A percentile compares a stretch with the other conserved stretches of the same genome.
phyloP scores from a whole-genome alignment of 2,113 vertebrate genomes.

The Oenanthe oenanthe region DNA sequence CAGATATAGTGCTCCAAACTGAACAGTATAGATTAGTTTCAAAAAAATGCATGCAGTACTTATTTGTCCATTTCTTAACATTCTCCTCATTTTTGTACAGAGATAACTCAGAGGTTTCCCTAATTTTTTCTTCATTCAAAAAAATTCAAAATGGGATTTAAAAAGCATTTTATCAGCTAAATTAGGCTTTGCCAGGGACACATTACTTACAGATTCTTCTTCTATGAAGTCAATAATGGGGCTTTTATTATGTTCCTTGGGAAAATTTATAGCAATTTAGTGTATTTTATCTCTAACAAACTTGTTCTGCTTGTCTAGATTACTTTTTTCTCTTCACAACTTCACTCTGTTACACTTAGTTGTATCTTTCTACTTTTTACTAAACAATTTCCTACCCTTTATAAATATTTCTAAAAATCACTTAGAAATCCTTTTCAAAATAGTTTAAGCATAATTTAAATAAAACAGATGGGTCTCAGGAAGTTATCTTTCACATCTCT shows the following conservation, averaged over 20 bases:
- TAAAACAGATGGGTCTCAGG: neutral
- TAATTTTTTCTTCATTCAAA: neutral
- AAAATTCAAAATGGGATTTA: neutral
- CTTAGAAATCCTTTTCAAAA: neutral
- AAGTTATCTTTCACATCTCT: neutral
- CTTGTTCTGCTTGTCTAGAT: neutral
- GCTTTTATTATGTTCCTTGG: neutral
- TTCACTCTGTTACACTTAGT: neutral
- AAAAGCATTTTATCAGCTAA: neutral
- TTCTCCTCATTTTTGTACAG: neutral
- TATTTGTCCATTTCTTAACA: neutral
- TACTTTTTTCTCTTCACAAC: neutral
- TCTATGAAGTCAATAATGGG: neutral
- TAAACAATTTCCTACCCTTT: neutral
- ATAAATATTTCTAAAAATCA: neutral
- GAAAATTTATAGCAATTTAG: neutral
- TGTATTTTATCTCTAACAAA: neutral
- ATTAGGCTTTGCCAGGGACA: neutral
- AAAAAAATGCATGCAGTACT: neutral
- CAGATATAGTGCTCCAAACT: neutral
- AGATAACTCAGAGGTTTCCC: neutral
- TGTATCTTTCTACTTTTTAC: neutral
- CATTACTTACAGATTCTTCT: neutral
- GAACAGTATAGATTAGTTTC: neutral
- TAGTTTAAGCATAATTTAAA: neutral